phyloP scores from a whole-genome alignment of 2,113 vertebrate species.

The Proterorhinus semilunaris region DNA sequence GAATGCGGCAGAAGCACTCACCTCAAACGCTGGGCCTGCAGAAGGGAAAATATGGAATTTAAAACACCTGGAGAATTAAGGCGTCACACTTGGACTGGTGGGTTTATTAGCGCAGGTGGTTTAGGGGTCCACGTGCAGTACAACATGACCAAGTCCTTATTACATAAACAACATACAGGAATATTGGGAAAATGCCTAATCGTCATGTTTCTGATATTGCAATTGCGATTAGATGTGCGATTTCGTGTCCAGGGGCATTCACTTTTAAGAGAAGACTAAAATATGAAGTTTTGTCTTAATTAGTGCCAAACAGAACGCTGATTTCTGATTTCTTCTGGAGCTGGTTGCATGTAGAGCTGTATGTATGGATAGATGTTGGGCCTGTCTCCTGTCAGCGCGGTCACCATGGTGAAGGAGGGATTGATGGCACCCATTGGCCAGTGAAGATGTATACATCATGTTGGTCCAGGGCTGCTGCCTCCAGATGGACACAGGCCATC shows the following conservation, averaged over 20 bases:
- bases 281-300: neutral
- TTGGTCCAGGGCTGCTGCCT: slow-evolving; percentile 91
- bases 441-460: slow-evolving; percentile 98
- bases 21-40: slow-evolving; percentile 32
- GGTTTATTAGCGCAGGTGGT: neutral
- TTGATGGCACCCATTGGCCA: slow-evolving; percentile 93
- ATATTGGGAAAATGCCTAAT: no score
- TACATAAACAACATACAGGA: no score
- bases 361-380: slow-evolving; percentile 53
- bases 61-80: slow-evolving; percentile 8
- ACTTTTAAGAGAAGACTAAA: no score
- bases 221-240: no score
- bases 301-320: neutral
- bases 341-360: neutral
- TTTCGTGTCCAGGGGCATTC: no score
- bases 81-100: neutral
- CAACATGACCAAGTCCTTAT: no score
- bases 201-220: no score
- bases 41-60: slow-evolving; percentile 34
- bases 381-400: slow-evolving; percentile 82
- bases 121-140: no score
- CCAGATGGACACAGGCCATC: slow-evolving; percentile 96
- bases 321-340: neutral
- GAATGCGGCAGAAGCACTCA: slow-evolving; percentile 44
- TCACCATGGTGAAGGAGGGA: slow-evolving; percentile 82